Percentiles rank a stretch among this genome's conserved stretches.
These are phyloP conservation scores for Cirrhinus molitorella DNA, from an alignment of 2,797 vertebrate genomes.

Conservation along the genomic window DNA sequence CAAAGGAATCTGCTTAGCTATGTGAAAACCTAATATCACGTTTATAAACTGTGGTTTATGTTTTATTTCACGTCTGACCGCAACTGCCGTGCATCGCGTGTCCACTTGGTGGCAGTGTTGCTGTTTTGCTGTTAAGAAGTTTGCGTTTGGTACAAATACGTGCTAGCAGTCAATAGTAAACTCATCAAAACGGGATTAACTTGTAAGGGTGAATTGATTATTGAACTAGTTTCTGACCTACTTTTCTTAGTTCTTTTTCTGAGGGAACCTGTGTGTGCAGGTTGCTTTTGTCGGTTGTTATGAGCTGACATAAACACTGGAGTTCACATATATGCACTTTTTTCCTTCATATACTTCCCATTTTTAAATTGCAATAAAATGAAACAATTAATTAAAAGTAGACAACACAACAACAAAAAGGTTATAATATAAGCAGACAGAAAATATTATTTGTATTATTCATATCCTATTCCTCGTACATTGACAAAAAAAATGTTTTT, in stretches of 20 bases:
- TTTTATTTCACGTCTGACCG: not conserved
- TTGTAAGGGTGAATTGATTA: not conserved
- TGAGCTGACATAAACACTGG: not conserved
- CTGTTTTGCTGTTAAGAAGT: constrained; percentile 23
- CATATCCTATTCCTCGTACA: not conserved
- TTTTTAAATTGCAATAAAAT: not conserved
- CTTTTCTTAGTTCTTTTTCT: not conserved
- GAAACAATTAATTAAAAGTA: not conserved
- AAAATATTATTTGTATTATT: too few species aligned
- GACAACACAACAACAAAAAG: not conserved
- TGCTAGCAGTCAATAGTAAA: not conserved
- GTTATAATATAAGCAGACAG: not conserved
- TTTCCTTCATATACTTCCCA: not conserved
- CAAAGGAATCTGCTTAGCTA: not conserved
- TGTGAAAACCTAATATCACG: not conserved
- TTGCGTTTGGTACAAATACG: not conserved
- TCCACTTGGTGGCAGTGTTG: constrained; percentile 59
- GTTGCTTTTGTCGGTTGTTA: not conserved
- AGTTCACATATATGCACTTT: not conserved
- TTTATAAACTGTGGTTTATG: not conserved
- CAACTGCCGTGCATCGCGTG: not conserved
- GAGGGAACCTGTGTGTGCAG: not conserved
- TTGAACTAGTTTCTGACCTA: not conserved
- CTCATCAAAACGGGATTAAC: not conserved
- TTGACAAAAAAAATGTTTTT: not conserved